Evolutionary conservation across 2,113 vertebrate genomes (phyloP), one percentile per base, ranked within the genome.

Genomic region (Zonotrichia leucophrys): DNA sequence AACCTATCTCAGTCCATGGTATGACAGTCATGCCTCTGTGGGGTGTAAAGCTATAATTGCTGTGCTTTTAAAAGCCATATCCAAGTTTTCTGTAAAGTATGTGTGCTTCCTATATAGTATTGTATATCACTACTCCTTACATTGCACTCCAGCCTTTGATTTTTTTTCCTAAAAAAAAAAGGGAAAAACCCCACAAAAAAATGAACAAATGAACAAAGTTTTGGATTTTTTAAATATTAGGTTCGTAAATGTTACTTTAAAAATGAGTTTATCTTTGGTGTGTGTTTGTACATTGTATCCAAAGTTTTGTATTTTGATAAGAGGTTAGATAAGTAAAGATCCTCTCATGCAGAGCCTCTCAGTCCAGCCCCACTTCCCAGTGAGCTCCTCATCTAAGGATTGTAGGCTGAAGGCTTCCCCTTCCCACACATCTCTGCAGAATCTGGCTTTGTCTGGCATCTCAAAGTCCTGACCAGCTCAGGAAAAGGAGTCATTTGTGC

Each of bases 401-500:
- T 55, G 13, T 22, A 10, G 47, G 28, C 9, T 87, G 28, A n/a
- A 46, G 13, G 10, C 28, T 78, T 56, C 42, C 31, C 1, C 2
- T 79, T 93, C 82, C 37, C 37, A 10, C 10, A 2, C 44, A 50
- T 39, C 2, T 74, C 68, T 75, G 60, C 46, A 91, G n/a, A 64
- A n/a, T 37, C 30, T 37, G 60, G 30, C 33, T 49, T 55, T 69
- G 67, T 15, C 79, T 67, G 72, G 55, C 39, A 74, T n/a, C 31
- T 81, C 1, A 0, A 13, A 55, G 37, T 37, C 72, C 60, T 75
- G 33, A 70, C 17, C 60, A 52, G 52, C 55, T 88, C 91, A 96
- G 93, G 94, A 94, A 95, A 78, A 88, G 83, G 85, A 96, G 76
- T 95, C 19, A 88, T 83, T 87, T 92, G 33, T 83, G 79, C 63